Evolutionary conservation across 2,113 vertebrate genomes (phyloP), one percentile per base, ranked within the genome.

Genomic region (Pithys albifrons): DNA sequence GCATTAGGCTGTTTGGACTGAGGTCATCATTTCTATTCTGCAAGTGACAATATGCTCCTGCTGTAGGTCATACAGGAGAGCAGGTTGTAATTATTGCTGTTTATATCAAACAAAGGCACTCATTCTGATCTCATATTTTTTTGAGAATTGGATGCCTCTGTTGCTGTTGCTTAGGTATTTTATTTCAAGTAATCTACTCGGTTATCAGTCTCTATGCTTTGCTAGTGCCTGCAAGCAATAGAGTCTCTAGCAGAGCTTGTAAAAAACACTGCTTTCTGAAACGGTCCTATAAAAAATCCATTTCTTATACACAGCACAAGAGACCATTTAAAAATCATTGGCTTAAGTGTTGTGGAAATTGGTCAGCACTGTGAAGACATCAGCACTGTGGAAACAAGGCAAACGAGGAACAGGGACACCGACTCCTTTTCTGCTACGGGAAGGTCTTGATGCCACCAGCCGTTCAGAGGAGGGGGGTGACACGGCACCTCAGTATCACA

Each of bases 51-150:
- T 16, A 45, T 70, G 29, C 49, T 75, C 17, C 58, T 66, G 37
- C 62, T 76, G 19, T 6, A 84, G 76, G 77, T 81, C 76, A 78
- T 1, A 9, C 76, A 65, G 90, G 88, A 77, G 24, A 87, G 88
- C 57, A 61, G 73, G 49, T 10, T 72, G 57, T 24, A 72, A 81
- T 96, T 91, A 72, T 19, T 65, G 31, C 76, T 94, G 92, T 72
- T 93, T 89, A 39, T 57, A 24, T 61, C 57, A 86, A 77, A 95
- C 77, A 82, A 92, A 84, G 45, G 9, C 67, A 71, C 64, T 83
- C 76, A 37, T 3, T 58, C 22, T 31, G 6, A 51, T 39, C 71
- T 39, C 52, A 29, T 66, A 22, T 31, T 78, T 78, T 95, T 49
- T 65, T 1, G 64, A 91, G 72, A 91, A 51, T 2, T n/a, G 52